A percentile compares a stretch with the other conserved stretches of the same genome.
Evolutionary conservation across 2,113 vertebrate genomes (phyloP).

Genomic region (Stictonetta naevosa): DNA sequence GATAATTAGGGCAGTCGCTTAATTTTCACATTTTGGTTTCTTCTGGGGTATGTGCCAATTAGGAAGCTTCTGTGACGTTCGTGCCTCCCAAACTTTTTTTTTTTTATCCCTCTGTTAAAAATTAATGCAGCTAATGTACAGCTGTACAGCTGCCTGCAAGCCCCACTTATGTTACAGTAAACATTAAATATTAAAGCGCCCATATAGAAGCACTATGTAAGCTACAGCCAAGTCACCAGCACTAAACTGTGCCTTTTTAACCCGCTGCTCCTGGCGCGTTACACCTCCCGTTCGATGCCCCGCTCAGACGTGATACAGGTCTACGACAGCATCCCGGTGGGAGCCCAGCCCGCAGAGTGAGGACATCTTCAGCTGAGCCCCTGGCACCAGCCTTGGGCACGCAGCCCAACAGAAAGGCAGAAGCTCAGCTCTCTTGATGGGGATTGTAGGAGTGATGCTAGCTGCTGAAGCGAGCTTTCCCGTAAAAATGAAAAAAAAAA

Average conservation of each 20-base stretch:
- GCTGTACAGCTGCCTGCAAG: slow-evolving; percentile 9
- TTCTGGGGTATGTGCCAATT: slow-evolving; percentile 73
- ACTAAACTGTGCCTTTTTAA: background rate
- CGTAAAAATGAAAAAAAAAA: background rate
- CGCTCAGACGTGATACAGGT: rapidly evolving
- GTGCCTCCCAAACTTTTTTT: background rate
- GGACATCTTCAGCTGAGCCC: background rate
- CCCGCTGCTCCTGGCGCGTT: background rate
- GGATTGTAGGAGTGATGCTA: background rate
- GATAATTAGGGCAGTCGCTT: slow-evolving; percentile 75
- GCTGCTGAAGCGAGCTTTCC: background rate
- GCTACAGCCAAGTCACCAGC: background rate
- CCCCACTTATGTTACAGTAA: slow-evolving; percentile 39
- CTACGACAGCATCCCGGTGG: background rate
- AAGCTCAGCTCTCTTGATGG: background rate
- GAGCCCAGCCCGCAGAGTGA: background rate
- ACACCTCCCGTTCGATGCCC: background rate
- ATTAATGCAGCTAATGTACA: slow-evolving; percentile 17
- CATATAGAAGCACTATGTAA: slow-evolving; percentile 1
- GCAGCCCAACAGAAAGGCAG: rapidly evolving
- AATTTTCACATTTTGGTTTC: slow-evolving; percentile 70
- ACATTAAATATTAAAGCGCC: slow-evolving; percentile 42
- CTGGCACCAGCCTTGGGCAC: background rate
- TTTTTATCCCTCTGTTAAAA: background rate
- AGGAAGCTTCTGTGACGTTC: slow-evolving; percentile 32